Evolutionary conservation across 64 coral and sea anemone species (phyloP), one percentile per base, ranked within the genome.

Genomic region (Astreopora myriophthalma): DNA sequence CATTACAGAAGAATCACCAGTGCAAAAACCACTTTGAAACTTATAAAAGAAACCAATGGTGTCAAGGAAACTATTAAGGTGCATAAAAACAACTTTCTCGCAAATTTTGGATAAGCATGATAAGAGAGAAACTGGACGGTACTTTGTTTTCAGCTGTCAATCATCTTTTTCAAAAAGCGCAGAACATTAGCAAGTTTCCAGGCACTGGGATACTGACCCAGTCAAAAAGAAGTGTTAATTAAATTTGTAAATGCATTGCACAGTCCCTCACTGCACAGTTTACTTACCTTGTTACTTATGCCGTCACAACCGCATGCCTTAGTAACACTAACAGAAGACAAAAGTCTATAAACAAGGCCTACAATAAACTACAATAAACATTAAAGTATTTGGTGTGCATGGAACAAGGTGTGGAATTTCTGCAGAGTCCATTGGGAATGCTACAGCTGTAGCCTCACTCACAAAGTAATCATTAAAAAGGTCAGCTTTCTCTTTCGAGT

Each of bases 141-240:
- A 90, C 68, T 90, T 79, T 35, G 48, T 42, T 79, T 78, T 52
- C 48, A 52, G 14, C 48, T 52, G 48, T 52, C 48, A 12, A 52
- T 52, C 48, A 52, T 90, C 39, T 90, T 89, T 78, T 89, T 89
- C 34, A 77, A 89, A 19, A 76, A 28, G 14, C 73, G 73, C 6
- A 78, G 37, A 81, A 80, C 63, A 81, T 90, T 90, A 38, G 75
- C 75, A 67, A 42, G 55, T 68, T 90, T 90, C 75, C 88, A 90
- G 19, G 24, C 34, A 49, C 34, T 62, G 7, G 88, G 88, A 66
- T 66, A 90, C 11, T 34, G n/a, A 79, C 74, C 75, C 22, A 38
- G 31, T 11, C n/a, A 20, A 38, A 80, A 71, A 33, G 48, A 89
- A 27, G 36, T 12, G 48, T 52, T 52, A 2, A 52, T 52, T 52